A percentile compares a stretch with the other conserved stretches of the same genome.
phyloP scores from a whole-genome alignment of 2,888 invertebrate genomes.

The Vanessa cardui region DNA sequence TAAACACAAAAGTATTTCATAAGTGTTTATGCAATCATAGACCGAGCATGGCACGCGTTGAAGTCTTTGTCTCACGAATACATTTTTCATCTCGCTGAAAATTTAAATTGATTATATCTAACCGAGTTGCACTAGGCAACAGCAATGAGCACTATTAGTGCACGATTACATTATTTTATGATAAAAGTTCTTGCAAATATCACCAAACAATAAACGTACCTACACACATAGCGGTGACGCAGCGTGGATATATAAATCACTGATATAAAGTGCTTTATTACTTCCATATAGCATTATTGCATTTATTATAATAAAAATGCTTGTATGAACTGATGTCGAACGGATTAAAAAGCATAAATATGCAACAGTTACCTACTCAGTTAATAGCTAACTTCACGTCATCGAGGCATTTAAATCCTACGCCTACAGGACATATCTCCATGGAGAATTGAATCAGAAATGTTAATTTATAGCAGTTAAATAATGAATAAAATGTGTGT shows the following conservation, averaged over 20 bases:
- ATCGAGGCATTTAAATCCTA: constrained; percentile 22
- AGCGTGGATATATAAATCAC: constrained; percentile 37
- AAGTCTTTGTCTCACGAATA: constrained; percentile 30
- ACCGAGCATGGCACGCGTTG: constrained; percentile 23
- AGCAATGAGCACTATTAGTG: not conserved
- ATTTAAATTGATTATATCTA: not conserved
- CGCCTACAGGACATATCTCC: constrained; percentile 26
- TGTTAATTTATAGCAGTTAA: constrained; percentile 4
- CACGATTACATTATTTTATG: not conserved
- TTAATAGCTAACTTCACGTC: constrained; percentile 26
- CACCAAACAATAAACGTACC: constrained; percentile 27
- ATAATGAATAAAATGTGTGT: not conserved
- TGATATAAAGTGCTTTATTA: constrained; percentile 39
- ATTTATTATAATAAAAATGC: constrained; percentile 32
- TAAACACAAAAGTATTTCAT: not conserved
- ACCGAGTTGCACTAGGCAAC: not conserved
- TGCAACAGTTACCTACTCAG: constrained; percentile 25
- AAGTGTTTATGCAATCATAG: not conserved
- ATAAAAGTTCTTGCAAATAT: constrained; percentile 25
- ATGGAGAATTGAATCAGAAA: constrained; percentile 6
- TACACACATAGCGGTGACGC: constrained; percentile 34
- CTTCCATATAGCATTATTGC: constrained; percentile 38
- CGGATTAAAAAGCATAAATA: constrained; percentile 31
- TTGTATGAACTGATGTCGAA: constrained; percentile 26
- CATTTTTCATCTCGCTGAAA: not conserved